Conservation (phyloP, 2,113 vertebrate species). For the Pseudorectes ferrugineus region DNA sequence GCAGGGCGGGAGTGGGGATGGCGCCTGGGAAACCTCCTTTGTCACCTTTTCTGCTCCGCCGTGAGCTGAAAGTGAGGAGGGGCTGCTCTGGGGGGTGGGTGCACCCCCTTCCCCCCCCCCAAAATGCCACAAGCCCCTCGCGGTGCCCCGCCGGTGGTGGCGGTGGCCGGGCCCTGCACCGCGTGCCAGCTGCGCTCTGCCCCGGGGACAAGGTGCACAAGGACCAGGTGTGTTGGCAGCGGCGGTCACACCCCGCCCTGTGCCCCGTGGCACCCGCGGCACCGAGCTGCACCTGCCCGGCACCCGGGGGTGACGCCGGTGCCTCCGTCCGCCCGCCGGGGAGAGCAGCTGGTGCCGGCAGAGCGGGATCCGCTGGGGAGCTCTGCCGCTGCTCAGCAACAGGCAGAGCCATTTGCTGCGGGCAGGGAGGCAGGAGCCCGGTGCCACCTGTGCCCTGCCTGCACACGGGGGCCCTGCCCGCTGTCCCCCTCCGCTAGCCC, state of each 20-base stretch:
- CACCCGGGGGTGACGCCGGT: background rate
- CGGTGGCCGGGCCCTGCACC: rapidly evolving
- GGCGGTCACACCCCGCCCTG: background rate
- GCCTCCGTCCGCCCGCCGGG: rapidly evolving
- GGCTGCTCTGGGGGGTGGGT: rapidly evolving
- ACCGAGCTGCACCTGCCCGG: background rate
- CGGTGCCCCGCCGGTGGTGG: rapidly evolving
- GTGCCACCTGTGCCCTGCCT: background rate
- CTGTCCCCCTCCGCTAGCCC: rapidly evolving
- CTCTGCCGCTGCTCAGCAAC: background rate
- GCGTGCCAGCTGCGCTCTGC: background rate
- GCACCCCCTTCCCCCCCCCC: no score
- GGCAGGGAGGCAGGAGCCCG: background rate
- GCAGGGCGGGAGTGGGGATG: background rate
- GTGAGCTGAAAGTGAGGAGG: rapidly evolving
- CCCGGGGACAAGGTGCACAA: background rate
- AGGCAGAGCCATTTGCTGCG: background rate
- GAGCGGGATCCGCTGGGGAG: background rate
- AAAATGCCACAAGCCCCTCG: background rate
- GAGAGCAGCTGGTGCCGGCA: background rate
- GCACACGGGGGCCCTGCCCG: background rate
- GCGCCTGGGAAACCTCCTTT: background rate
- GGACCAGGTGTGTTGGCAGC: background rate
- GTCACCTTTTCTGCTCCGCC: rapidly evolving
- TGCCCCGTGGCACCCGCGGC: background rate